These are phyloP conservation scores for Pomacea maculata DNA, from an alignment of 1,140 invertebrate genomes.

Conservation along the genomic window DNA sequence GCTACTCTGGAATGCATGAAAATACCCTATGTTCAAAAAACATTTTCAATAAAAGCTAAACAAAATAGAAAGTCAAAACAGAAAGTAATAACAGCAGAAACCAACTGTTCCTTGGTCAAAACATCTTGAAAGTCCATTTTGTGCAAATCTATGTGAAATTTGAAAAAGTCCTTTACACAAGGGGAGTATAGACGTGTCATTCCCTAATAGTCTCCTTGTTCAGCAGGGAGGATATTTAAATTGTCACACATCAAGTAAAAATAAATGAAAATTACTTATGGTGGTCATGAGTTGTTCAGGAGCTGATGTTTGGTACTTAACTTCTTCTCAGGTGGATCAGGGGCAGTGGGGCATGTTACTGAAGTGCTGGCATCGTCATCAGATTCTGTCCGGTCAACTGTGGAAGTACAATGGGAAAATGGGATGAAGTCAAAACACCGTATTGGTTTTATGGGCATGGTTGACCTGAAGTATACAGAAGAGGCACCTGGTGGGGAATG, in stretches of 20 bases:
- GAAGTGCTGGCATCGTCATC: constrained; percentile 90
- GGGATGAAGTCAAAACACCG: constrained; percentile 79
- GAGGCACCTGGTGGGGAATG: constrained; percentile 77
- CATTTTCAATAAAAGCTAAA: neutral
- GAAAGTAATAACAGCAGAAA: neutral
- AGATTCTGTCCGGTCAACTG: constrained; percentile 85
- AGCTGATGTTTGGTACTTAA: neutral
- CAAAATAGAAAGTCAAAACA: neutral
- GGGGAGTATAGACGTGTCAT: too few relatives aligned
- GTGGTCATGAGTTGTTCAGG: too few relatives aligned
- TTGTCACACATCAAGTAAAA: too few relatives aligned
- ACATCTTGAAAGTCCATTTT: too few relatives aligned
- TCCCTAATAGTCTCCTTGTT: too few relatives aligned
- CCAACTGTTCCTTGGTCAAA: too few relatives aligned
- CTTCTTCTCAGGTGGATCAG: constrained; percentile 64
- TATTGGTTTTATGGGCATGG: constrained; percentile 84
- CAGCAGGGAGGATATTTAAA: too few relatives aligned
- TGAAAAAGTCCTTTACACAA: too few relatives aligned
- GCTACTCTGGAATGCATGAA: too few relatives aligned
- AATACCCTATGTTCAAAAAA: neutral
- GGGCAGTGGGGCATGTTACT: constrained; percentile 80
- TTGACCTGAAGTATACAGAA: constrained; percentile 83
- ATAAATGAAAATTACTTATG: too few relatives aligned
- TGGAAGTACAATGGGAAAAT: constrained; percentile 81
- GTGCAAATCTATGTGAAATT: too few relatives aligned